A percentile compares a stretch with the other conserved stretches of the same genome.
These are phyloP conservation scores for Melitaea athalia DNA, from an alignment of 2,888 invertebrate genomes.

Conservation along the genomic window DNA sequence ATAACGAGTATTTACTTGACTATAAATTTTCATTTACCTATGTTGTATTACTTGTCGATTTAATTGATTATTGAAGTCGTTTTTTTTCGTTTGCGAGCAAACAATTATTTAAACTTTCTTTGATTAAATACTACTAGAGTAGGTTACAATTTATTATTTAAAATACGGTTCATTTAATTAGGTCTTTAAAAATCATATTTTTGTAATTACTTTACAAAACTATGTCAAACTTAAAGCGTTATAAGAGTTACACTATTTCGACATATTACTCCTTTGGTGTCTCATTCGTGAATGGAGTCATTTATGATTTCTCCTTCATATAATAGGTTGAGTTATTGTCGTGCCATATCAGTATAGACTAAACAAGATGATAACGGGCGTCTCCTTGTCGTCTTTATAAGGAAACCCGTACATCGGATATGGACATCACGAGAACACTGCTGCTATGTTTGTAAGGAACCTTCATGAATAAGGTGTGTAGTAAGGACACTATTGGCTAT, in stretches of 20 bases:
- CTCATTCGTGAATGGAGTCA: conserved; percentile 23
- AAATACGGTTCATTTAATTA: too few species aligned
- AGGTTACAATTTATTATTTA: too few species aligned
- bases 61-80: too few species aligned
- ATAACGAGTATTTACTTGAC: too few species aligned
- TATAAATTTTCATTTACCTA: too few species aligned
- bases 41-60: too few species aligned
- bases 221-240: too few species aligned
- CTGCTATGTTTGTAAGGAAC: conserved; percentile 25
- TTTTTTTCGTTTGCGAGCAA: too few species aligned
- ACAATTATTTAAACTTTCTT: too few species aligned
- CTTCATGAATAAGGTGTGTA: conserved; percentile 2
- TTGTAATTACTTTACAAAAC: too few species aligned
- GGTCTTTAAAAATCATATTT: too few species aligned
- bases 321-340: conserved; percentile 43
- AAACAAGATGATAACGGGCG: conserved; percentile 61
- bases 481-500: conserved; percentile 1
- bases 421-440: conserved; percentile 12
- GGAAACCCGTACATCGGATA: conserved; percentile 55
- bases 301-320: conserved; percentile 39
- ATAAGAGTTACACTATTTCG: neutral
- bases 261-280: neutral
- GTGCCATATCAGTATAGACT: conserved; percentile 44
- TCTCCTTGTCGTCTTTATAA: conserved; percentile 58
- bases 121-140: too few species aligned